A percentile compares a stretch with the other conserved stretches of the same genome.
Evolutionary conservation across 2,797 vertebrate genomes (phyloP).

Genomic region (Gallirallus australis): DNA sequence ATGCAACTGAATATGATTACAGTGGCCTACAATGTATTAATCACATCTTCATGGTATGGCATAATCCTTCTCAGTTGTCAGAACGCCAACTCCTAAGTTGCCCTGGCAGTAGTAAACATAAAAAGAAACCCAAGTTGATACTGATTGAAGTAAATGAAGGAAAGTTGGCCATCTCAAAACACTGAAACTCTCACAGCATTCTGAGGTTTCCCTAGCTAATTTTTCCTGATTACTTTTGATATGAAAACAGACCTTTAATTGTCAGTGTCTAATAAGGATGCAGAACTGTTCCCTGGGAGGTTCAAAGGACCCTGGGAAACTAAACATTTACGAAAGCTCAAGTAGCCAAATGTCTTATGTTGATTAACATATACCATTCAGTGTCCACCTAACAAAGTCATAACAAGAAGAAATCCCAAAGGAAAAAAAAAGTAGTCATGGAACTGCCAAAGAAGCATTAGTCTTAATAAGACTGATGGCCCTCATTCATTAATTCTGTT

Average conservation of each 20-base stretch:
- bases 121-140: conserved; percentile 61
- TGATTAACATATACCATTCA: conserved; percentile 28
- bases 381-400: conserved; percentile 41
- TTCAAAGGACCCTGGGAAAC: conserved; percentile 64
- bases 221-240: conserved; percentile 55
- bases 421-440: neutral
- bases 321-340: neutral
- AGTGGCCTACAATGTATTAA: conserved; percentile 36
- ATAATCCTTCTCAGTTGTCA: conserved; percentile 24
- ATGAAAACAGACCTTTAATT: conserved; percentile 72
- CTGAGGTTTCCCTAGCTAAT: conserved; percentile 50
- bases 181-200: conserved; percentile 52
- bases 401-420: conserved; percentile 22
- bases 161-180: conserved; percentile 53
- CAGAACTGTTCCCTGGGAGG: conserved; percentile 34
- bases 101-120: conserved; percentile 37
- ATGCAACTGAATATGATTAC: neutral
- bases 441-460: neutral
- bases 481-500: conserved; percentile 49
- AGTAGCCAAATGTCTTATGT: conserved; percentile 39
- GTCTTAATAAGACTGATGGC: conserved; percentile 30
- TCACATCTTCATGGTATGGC: conserved; percentile 31
- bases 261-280: conserved; percentile 68
- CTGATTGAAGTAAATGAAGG: conserved; percentile 71
- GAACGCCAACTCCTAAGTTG: neutral